These are phyloP conservation scores for Parascotia fuliginaria DNA, from an alignment of 2,888 invertebrate genomes.

Conservation along the genomic window DNA sequence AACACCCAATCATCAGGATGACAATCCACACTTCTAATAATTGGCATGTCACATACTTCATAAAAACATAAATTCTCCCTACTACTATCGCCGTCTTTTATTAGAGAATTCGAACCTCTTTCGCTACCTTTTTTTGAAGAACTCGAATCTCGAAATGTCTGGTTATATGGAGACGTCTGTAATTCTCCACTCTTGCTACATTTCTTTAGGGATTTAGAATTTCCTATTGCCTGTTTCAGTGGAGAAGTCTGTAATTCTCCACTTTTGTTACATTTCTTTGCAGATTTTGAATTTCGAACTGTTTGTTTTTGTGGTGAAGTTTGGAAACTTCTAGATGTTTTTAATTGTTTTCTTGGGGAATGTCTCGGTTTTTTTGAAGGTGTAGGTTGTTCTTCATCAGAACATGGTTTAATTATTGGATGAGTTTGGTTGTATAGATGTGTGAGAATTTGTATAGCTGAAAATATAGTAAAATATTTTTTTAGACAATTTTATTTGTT, in stretches of 20 bases:
- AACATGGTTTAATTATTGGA: slow-evolving; percentile 78
- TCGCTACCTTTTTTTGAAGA: slow-evolving; percentile 1
- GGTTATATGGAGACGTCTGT: slow-evolving; percentile 5
- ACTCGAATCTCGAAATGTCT: neutral
- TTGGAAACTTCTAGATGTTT: too few relatives aligned
- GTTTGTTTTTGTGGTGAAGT: slow-evolving; percentile 9
- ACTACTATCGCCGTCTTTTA: slow-evolving; percentile 15
- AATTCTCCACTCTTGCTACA: slow-evolving; percentile 15
- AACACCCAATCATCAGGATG: slow-evolving; percentile 81
- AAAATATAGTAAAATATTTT: slow-evolving; percentile 25
- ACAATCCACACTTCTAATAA: slow-evolving; percentile 62
- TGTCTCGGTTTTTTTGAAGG: slow-evolving; percentile 59
- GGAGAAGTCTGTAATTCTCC: neutral
- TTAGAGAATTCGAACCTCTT: slow-evolving; percentile 4
- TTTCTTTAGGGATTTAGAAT: slow-evolving; percentile 32
- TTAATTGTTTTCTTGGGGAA: slow-evolving; percentile 12
- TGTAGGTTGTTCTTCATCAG: slow-evolving; percentile 54
- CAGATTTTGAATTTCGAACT: neutral
- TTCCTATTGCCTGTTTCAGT: neutral
- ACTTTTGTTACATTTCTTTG: neutral
- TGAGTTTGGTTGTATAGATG: slow-evolving; percentile 89
- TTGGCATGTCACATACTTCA: slow-evolving; percentile 54
- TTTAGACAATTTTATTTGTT: too few relatives aligned
- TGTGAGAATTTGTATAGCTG: slow-evolving; percentile 87
- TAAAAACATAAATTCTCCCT: slow-evolving; percentile 48